Base-by-base conservation (phyloP, 2,113 vertebrate genomes). In the Euleptes europaea region DNA sequence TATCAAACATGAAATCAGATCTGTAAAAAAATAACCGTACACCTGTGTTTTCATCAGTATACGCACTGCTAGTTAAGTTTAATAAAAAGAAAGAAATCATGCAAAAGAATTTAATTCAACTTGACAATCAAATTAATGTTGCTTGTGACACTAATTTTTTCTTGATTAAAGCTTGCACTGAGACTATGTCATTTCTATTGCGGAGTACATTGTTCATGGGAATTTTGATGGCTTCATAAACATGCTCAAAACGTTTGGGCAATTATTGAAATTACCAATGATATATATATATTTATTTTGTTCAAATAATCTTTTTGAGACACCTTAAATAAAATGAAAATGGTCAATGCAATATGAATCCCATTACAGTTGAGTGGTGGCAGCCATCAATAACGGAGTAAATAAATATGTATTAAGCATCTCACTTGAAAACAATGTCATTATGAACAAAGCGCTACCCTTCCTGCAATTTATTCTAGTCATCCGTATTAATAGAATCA, bases 71-170 rank as follows among this genome's bases (percentile, higher is more conserved):
- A 92, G 70, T 84, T 88, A 76, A 85, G 65, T 14, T 83, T 69
- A 89, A 88, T 73, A 79, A 33, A 83, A 88, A 90, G 75, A 71
- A 90, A 89, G 67, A 84, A 71, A 88, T 91, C 80, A 86, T 49
- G 15, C 12, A 87, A 40, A 85, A 63, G 9, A 65, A 73, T 67
- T 81, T 93, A 90, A 90, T 76, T 89, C 42, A 93, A 88, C 54
- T 82, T 88, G 38, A 83, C 87, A 80, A 51, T 75, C 71, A 88
- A 91, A 92, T 90, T 89, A 84, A 86, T 74, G 40, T 63, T 84
- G 88, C 89, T 89, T 90, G 40, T 67, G 92, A 74, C 54, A 83
- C 9, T 92, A 86, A 86, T 92, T 93, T 88, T 44, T 91, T 74
- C 71, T 78, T 92, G 79, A 84, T 69, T 93, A 88, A 92, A 88